These are phyloP conservation scores for Hydriomena furcata DNA, from an alignment of 2,888 invertebrate genomes.

Conservation along the genomic window DNA sequence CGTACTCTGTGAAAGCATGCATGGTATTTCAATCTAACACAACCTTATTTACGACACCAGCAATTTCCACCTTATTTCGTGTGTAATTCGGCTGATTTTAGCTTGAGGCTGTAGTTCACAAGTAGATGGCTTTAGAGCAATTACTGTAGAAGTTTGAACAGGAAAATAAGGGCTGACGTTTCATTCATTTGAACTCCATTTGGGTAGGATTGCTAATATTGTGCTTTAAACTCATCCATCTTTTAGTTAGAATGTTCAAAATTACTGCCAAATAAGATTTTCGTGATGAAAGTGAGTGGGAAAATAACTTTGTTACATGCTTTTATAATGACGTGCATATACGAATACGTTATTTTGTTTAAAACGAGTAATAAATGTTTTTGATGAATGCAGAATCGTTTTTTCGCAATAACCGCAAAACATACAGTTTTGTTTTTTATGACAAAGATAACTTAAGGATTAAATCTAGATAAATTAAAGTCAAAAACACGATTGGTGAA, in stretches of 20 bases:
- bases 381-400: no score
- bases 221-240: slow-evolving; percentile 27
- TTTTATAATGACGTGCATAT: no score
- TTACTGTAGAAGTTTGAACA: slow-evolving; percentile 37
- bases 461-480: no score
- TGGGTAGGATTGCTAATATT: slow-evolving; percentile 38
- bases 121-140: slow-evolving; percentile 33
- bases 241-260: slow-evolving; percentile 28
- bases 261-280: slow-evolving; percentile 14
- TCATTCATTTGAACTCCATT: slow-evolving; percentile 52
- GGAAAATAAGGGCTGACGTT: slow-evolving; percentile 40
- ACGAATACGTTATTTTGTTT: no score
- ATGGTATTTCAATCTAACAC: slow-evolving; percentile 19
- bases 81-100: not conserved
- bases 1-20: slow-evolving; percentile 16
- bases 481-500: no score
- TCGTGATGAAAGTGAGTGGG: slow-evolving; percentile 3
- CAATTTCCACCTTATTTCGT: not conserved
- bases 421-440: no score
- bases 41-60: not conserved
- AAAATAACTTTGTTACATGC: not conserved
- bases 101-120: not conserved
- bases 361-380: no score
- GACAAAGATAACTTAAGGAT: no score
- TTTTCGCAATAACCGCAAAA: no score